Conservation (phyloP, 1,140 invertebrate genomes). For the Diachasmimorpha longicaudata region DNA sequence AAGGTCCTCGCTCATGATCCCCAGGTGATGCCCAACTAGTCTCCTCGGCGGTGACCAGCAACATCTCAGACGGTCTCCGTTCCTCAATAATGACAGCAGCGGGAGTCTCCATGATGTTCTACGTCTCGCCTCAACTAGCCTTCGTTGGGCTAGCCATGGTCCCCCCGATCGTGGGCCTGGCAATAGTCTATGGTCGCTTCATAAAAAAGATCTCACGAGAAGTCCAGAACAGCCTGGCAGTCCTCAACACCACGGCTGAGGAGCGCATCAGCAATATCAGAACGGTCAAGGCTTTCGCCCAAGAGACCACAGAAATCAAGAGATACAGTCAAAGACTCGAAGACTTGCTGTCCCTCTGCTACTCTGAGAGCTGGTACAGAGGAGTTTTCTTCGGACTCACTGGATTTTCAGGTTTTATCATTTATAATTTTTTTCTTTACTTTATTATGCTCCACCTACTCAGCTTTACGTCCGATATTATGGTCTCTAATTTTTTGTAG, state of each 20-base stretch:
- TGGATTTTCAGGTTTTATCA: conserved; percentile 70
- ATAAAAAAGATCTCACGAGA: conserved; percentile 83
- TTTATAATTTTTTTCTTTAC: too few relatives aligned
- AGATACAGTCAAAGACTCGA: conserved; percentile 75
- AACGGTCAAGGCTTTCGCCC: conserved; percentile 92
- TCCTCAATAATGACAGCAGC: conserved; percentile 83
- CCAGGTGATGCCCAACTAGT: conserved; percentile 88
- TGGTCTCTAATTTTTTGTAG: too few relatives aligned
- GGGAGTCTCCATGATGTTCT: conserved; percentile 94
- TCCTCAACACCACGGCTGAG: conserved; percentile 86
- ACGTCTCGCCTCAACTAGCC: conserved; percentile 88
- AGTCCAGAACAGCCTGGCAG: conserved; percentile 84
- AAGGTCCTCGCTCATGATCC: background rate
- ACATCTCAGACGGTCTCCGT: conserved; percentile 92
- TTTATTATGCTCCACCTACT: too few relatives aligned
- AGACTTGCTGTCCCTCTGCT: conserved; percentile 79
- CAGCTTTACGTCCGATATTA: too few relatives aligned
- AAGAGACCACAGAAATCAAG: conserved; percentile 80
- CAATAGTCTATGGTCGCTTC: conserved; percentile 89
- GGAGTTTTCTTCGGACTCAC: conserved; percentile 93
- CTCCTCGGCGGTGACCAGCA: conserved; percentile 89
- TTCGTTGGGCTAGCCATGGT: conserved; percentile 85
- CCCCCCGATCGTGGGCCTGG: conserved; percentile 84
- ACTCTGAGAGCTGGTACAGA: conserved; percentile 85
- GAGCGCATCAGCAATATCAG: conserved; percentile 93